Evolutionary conservation across 2,888 invertebrate species (phyloP).

Genomic region (Perizoma affinitatum): DNA sequence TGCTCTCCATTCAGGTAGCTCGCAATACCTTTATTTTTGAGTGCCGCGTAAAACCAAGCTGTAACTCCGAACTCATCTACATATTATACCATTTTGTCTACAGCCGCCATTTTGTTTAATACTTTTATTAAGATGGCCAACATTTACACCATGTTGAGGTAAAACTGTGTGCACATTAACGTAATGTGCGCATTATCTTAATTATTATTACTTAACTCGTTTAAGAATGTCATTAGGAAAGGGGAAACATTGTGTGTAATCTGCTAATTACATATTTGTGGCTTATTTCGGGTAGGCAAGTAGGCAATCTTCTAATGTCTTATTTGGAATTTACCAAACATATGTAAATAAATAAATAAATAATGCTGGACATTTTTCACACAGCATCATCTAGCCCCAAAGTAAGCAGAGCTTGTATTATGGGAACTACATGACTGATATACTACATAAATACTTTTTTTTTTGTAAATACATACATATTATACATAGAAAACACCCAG

Average conservation of each 20-base stretch:
- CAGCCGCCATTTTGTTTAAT: conserved; percentile 44
- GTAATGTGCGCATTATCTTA: conserved; percentile 19
- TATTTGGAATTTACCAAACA: too few species aligned
- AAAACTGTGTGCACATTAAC: conserved; percentile 22
- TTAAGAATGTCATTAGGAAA: conserved; percentile 19
- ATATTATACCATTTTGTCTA: conserved; percentile 24
- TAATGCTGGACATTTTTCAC: too few species aligned
- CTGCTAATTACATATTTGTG: conserved; percentile 13
- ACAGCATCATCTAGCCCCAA: too few species aligned
- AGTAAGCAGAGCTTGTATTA: too few species aligned
- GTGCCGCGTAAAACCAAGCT: conserved; percentile 38
- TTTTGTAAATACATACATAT: too few species aligned
- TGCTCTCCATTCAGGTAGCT: conserved; percentile 20
- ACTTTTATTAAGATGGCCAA: conserved; percentile 42
- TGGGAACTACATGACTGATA: too few species aligned
- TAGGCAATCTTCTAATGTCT: too few species aligned
- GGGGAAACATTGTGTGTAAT: conserved; percentile 13
- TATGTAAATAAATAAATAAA: too few species aligned
- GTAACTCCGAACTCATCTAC: conserved; percentile 33
- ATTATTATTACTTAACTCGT: conserved; percentile 29
- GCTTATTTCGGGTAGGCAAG: conserved; percentile 3
- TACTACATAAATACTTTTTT: too few species aligned
- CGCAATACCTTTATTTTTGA: conserved; percentile 36
- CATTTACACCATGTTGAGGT: conserved; percentile 29
- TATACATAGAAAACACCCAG: too few species aligned